phyloP scores from a whole-genome alignment of 2,888 invertebrate species.

The Megalurothrips usitatus region DNA sequence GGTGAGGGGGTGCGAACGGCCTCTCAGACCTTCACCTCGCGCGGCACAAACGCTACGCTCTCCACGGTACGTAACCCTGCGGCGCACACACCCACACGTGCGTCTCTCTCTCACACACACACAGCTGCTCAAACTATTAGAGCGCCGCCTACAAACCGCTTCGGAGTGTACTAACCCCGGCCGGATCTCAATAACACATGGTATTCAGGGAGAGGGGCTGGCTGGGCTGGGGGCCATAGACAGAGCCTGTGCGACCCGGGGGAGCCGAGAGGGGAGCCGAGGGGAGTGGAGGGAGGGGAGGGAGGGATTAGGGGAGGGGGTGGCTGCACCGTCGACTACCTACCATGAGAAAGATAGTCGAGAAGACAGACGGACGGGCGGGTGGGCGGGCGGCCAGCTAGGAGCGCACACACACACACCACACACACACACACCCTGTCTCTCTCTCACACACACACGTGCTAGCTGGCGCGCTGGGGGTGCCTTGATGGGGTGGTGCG shows the following conservation, averaged over 20 bases:
- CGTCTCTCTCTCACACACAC: neutral
- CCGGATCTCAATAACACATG: constrained; percentile 21
- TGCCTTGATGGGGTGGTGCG: neutral
- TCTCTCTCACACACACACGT: too few relatives aligned
- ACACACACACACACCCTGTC: too few relatives aligned
- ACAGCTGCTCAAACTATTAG: constrained; percentile 6
- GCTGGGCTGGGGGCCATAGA: too few relatives aligned
- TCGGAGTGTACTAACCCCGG: neutral
- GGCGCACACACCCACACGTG: neutral
- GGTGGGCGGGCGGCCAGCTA: too few relatives aligned
- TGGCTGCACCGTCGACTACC: neutral
- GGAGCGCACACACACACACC: too few relatives aligned
- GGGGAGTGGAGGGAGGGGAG: neutral
- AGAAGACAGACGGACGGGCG: too few relatives aligned
- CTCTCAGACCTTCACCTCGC: neutral
- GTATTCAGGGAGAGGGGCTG: neutral
- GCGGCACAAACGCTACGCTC: neutral
- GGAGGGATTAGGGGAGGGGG: neutral
- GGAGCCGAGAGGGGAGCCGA: neutral
- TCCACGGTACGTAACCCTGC: neutral
- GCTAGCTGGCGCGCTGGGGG: neutral
- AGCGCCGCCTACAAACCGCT: neutral
- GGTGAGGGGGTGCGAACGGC: neutral
- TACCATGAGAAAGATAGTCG: neutral
- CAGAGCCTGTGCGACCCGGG: too few relatives aligned